Evolutionary conservation across 2,113 vertebrate species (phyloP).

Genomic region (Calypte anna): DNA sequence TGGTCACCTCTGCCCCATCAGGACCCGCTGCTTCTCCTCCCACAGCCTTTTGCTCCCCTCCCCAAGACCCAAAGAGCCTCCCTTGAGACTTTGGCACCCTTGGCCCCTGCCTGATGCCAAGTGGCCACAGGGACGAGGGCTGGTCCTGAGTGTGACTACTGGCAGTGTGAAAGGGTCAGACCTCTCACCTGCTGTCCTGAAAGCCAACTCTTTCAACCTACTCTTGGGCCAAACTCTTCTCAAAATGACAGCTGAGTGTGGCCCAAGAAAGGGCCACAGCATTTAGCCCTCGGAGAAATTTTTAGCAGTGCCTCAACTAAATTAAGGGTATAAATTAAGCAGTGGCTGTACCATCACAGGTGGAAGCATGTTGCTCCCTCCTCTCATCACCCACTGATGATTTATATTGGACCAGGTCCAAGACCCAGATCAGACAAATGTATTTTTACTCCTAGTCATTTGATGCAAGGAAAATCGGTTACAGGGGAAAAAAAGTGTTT

Average conservation of each 20-base stretch:
- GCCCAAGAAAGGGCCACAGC: not conserved
- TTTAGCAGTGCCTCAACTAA: constrained; percentile 28
- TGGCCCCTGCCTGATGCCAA: not conserved
- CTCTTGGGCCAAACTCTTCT: constrained; percentile 2
- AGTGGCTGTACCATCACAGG: not conserved
- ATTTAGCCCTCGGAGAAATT: not conserved
- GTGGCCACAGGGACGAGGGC: not conserved
- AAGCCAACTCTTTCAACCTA: not conserved
- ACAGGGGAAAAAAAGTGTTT: fast-evolving
- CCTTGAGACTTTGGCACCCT: not conserved
- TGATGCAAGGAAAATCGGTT: not conserved
- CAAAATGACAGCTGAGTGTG: not conserved
- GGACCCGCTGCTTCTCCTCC: not conserved
- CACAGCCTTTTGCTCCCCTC: not conserved
- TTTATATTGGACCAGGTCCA: not conserved
- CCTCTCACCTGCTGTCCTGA: not conserved
- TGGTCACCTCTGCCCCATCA: not conserved
- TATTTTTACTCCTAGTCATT: constrained; percentile 2
- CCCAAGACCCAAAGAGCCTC: not conserved
- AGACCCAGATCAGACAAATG: not conserved
- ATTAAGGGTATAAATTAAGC: not conserved
- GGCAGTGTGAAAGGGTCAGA: not conserved
- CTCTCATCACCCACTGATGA: not conserved
- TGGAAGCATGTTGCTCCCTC: not conserved
- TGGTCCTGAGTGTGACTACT: fast-evolving